Base-by-base conservation (phyloP, 92 coral and sea anemone species). In the Bergia puertoricense region DNA sequence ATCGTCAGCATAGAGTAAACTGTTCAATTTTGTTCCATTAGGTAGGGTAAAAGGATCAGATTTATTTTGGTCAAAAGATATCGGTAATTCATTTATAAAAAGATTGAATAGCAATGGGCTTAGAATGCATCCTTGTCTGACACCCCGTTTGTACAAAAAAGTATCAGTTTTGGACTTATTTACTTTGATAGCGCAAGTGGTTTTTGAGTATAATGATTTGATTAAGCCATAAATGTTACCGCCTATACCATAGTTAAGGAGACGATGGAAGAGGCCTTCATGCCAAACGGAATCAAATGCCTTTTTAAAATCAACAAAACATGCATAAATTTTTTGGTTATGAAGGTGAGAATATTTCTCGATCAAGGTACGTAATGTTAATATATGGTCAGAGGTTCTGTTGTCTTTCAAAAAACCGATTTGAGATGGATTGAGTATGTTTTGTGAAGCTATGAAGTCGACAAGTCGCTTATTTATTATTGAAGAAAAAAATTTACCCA, bases 191-290 rank as follows among this genome's bases (percentile, higher is more conserved):
- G 74, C 74, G 38, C 74, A 67, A 67, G 74, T 67, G 74, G 74
- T 50, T 50, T 50, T 50, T 50, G 56, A 50, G 11, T 92, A 92
- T 57, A 92, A 57, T 20, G 88, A 65, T 90, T 90, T 92, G 22
- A 92, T 90, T 15, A 90, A 65, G 69, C 89, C 76, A 72, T 88
- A 90, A 67, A 92, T 88, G 51, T 84, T 74, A 6, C 93, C 93
- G 11, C 92, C 88, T 44, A 92, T 90, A 41, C 89, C 77, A 45
- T 79, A 76, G 2, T 85, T 44, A 3, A 86, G 71, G n/a, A 92
- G 76, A 38, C 86, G 71, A 48, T 76, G 85, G n/a, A 90, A 44
- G 39, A 90, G 84, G 10, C 91, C 92, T n/a, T 86, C 82, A 75
- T 88, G 91, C 94, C 92, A 92, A 57, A 92, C 78, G 56, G 56